These are phyloP conservation scores for Microcebus lehilahytsara DNA, from an alignment of 2,113 vertebrate species.

Conservation along the genomic window DNA sequence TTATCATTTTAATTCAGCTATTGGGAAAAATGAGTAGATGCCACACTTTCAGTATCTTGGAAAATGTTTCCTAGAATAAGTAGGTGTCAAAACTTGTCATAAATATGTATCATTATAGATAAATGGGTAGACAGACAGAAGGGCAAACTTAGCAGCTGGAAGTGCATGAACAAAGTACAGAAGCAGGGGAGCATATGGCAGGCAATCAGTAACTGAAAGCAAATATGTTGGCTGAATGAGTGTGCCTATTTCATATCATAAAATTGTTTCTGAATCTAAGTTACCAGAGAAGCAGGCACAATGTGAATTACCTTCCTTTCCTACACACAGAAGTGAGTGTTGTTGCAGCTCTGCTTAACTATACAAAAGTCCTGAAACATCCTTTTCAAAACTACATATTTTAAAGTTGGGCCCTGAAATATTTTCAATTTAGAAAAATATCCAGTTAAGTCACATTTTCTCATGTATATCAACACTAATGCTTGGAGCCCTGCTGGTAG, in stretches of 20 bases:
- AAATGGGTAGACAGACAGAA: background rate
- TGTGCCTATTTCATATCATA: background rate
- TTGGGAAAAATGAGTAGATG: background rate
- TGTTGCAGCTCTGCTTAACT: background rate
- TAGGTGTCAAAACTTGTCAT: background rate
- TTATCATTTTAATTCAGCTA: background rate
- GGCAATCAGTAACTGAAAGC: background rate
- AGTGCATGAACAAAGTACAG: background rate
- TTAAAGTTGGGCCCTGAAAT: background rate
- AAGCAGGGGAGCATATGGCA: background rate
- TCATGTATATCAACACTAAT: background rate
- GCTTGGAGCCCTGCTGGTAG: background rate
- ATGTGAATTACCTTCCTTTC: background rate
- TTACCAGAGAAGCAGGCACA: background rate
- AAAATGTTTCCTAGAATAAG: slow-evolving; percentile 15
- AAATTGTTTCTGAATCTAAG: background rate
- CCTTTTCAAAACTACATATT: slow-evolving; percentile 15
- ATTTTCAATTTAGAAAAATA: slow-evolving; percentile 26
- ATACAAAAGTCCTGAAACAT: background rate
- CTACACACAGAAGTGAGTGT: background rate
- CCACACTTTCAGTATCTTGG: background rate
- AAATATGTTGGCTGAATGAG: background rate
- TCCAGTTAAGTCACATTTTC: background rate
- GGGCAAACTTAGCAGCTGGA: background rate
- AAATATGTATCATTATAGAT: background rate